Conservation (phyloP, 2,888 invertebrate species). For the Eilema caniola region DNA sequence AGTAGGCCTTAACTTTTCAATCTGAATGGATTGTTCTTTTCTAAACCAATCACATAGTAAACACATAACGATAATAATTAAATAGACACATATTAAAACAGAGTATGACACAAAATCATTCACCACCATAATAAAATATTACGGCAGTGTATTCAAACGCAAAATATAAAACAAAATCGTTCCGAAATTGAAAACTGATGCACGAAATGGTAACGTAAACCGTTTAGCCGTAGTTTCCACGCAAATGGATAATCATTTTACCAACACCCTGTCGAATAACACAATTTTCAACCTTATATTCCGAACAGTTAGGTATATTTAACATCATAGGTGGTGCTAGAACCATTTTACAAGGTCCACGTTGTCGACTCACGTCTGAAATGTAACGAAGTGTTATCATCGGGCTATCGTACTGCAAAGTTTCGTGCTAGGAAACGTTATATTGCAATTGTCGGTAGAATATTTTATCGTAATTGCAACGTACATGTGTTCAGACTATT, state of each 20-base stretch:
- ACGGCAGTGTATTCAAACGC: conserved; percentile 19
- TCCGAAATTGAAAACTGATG: conserved; percentile 50
- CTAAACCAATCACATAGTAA: too few relatives aligned
- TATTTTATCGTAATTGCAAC: conserved; percentile 16
- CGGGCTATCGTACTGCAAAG: conserved; percentile 39
- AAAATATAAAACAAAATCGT: conserved; percentile 33
- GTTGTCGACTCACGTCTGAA: conserved; percentile 32
- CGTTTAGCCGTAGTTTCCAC: conserved; percentile 54
- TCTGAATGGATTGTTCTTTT: too few relatives aligned
- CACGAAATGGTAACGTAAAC: conserved; percentile 57
- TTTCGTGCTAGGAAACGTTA: conserved; percentile 35
- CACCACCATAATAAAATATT: conserved; percentile 7
- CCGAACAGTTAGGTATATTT: conserved; percentile 5
- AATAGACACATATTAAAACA: too few relatives aligned
- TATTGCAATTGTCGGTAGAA: conserved; percentile 12
- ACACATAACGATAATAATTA: too few relatives aligned
- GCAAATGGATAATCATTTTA: conserved; percentile 52
- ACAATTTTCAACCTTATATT: conserved; percentile 17
- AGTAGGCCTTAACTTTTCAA: too few relatives aligned
- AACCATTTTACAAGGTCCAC: conserved; percentile 41
- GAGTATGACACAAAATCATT: neutral
- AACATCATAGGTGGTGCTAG: conserved; percentile 14
- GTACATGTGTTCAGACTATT: neutral
- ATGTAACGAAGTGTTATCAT: conserved; percentile 49
- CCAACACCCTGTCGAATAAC: neutral